A percentile compares a stretch with the other conserved stretches of the same genome.
These are phyloP conservation scores for Gavia stellata DNA, from an alignment of 2,113 vertebrate genomes.

Conservation along the genomic window DNA sequence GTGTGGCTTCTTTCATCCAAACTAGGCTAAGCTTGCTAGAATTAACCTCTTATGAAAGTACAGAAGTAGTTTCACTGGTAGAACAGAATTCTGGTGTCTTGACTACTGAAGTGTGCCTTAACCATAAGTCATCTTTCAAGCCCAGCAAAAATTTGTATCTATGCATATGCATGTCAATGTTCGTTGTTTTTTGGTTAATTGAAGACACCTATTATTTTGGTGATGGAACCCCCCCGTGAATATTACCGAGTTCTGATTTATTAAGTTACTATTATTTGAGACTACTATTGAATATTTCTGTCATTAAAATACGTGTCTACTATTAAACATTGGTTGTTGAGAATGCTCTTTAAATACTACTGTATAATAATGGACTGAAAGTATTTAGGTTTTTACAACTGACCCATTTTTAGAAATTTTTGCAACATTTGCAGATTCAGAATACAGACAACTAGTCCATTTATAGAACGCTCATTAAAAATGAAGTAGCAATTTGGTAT, in stretches of 20 bases:
- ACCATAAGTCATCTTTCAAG: not conserved
- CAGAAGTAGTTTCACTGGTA: not conserved
- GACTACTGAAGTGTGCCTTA: not conserved
- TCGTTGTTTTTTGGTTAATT: not conserved
- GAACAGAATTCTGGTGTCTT: not conserved
- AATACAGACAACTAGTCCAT: not conserved
- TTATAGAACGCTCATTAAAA: constrained; percentile 46
- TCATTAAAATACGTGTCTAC: not conserved
- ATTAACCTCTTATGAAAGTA: not conserved
- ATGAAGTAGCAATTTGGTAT: not conserved
- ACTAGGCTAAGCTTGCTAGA: not conserved
- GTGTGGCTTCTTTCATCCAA: not conserved
- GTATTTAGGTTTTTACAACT: not conserved
- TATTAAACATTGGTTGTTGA: not conserved
- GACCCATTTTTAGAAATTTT: constrained; percentile 22
- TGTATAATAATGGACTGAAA: not conserved
- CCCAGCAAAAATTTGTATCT: not conserved
- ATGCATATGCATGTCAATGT: not conserved
- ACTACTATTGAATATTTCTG: not conserved
- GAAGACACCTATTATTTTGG: not conserved
- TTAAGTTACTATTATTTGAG: not conserved
- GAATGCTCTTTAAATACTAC: not conserved
- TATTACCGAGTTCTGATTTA: not conserved
- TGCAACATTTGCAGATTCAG: constrained; percentile 14
- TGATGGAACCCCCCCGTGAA: not conserved